phyloP scores from a whole-genome alignment of 1,140 invertebrate genomes.

The Procambarus clarkii region DNA sequence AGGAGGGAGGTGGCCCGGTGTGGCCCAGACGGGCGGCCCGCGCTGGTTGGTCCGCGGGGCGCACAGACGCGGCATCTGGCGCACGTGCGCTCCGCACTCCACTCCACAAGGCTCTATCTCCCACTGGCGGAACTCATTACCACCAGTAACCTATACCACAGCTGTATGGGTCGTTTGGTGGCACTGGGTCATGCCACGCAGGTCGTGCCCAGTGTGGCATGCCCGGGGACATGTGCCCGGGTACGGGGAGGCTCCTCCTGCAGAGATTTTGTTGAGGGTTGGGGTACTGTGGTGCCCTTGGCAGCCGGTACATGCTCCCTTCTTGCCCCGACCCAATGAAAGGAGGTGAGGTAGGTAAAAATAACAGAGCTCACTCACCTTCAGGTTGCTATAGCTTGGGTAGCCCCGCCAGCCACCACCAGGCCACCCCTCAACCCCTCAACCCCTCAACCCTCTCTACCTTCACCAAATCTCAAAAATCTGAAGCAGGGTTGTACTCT shows the following conservation, averaged over 20 bases:
- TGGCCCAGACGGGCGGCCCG: slow-evolving; percentile 37
- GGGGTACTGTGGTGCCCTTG: not conserved
- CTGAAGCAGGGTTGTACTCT: not conserved
- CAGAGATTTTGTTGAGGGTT: slow-evolving; percentile 24
- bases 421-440: too few species aligned
- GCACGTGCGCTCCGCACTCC: slow-evolving; percentile 49
- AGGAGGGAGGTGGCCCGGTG: slow-evolving; percentile 22
- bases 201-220: not conserved
- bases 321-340: slow-evolving; percentile 14
- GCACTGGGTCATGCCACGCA: too few species aligned
- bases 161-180: not conserved
- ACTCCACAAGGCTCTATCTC: slow-evolving; percentile 41
- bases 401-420: not conserved
- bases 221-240: not conserved
- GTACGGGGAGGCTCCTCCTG: too few species aligned
- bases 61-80: slow-evolving; percentile 39
- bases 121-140: slow-evolving; percentile 1
- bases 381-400: slow-evolving; percentile 1
- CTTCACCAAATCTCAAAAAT: not conserved
- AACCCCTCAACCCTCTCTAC: too few species aligned
- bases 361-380: slow-evolving; percentile 50
- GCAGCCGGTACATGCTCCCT: not conserved
- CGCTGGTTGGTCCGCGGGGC: slow-evolving; percentile 54
- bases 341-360: slow-evolving; percentile 59
- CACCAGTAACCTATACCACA: not conserved